Evolutionary conservation across 1,140 invertebrate species (phyloP), one percentile per base, ranked within the genome.

Genomic region (Druon quercuslanigerum): DNA sequence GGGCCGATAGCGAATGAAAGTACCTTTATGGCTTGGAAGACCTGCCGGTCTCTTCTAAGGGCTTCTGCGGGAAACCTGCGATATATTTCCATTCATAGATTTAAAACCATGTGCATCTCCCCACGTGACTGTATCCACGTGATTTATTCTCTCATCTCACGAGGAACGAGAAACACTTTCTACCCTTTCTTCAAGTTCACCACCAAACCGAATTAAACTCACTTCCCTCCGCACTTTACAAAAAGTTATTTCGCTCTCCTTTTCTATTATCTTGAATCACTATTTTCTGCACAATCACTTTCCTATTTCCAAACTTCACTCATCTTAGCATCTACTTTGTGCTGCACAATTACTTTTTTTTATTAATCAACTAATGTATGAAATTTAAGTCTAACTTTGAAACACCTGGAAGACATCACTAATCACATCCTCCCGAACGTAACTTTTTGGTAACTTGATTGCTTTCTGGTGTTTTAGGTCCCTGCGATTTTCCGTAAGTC

Each of bases 1-100:
- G 79, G 79, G 25, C 77, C 51, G 71, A 82, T 46, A 7, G 75
- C 82, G 84, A 81, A 83, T 84, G 76, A 82, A 86, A 78, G 79
- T 66, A 66, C 88, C 87, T 90, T 90, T 90, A 90, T 87, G 89
- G 89, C 88, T 90, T 89, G 87, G 87, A 90, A 90, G 88, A 90
- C 88, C 86, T 85, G 87, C 85, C 84, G 60, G 82, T 78, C 80
- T 88, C 80, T 77, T 80, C 73, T 85, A 87, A 86, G 88, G 88
- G 89, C 87, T 90, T 90, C 87, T 86, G 85, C 85, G 81, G 85
- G 88, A 90, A 89, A 90, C 85, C 86, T 87, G 83, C 84, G 83
- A 88, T 85, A 88, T 89, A 89, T 89, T 89, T 89, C 83, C 89
- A 90, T 90, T 90, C 88, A 90, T 87, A 87, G 87, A 83, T 85